Percentiles rank a stretch among this genome's conserved stretches.
These are phyloP conservation scores for Liodrosophila aerea DNA, from an alignment of 2,888 invertebrate genomes.

Conservation along the genomic window DNA sequence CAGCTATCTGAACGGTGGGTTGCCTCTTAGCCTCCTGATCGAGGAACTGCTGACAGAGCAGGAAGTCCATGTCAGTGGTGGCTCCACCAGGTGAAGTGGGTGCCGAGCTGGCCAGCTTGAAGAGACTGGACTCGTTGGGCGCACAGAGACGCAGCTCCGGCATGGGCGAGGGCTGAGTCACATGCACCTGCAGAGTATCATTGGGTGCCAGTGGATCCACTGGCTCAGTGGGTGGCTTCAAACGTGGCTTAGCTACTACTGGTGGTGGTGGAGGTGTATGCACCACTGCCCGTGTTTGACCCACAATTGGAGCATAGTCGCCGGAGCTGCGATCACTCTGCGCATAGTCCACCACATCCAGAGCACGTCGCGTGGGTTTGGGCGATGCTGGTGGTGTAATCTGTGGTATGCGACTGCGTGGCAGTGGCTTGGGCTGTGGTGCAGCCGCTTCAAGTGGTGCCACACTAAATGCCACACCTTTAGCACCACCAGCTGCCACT, in stretches of 20 bases:
- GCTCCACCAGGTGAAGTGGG: conserved; percentile 61
- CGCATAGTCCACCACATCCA: conserved; percentile 48
- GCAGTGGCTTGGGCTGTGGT: conserved; percentile 55
- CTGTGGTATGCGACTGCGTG: conserved; percentile 76
- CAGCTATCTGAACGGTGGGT: conserved; percentile 20
- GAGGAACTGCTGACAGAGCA: conserved; percentile 62
- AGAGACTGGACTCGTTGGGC: conserved; percentile 84
- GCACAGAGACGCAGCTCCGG: conserved; percentile 84
- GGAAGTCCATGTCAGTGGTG: conserved; percentile 43
- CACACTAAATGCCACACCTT: not conserved
- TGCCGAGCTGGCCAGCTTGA: conserved; percentile 70
- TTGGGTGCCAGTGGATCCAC: conserved; percentile 65
- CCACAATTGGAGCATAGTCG: conserved; percentile 58
- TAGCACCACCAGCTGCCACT: not conserved
- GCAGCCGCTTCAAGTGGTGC: conserved; percentile 17
- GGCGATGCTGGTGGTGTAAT: conserved; percentile 72
- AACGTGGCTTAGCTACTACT: conserved; percentile 16
- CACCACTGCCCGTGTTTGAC: conserved; percentile 59
- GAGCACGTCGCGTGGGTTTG: conserved; percentile 18
- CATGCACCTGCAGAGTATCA: conserved; percentile 49
- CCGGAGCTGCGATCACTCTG: conserved; percentile 41
- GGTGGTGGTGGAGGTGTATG: conserved; percentile 47
- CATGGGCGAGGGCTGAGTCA: conserved; percentile 59
- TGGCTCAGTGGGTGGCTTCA: conserved; percentile 4
- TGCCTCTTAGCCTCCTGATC: conserved; percentile 39